Percentiles rank a stretch among this genome's conserved stretches.
Conservation (phyloP, 2,113 vertebrate genomes). For the Takifugu flavidus region DNA sequence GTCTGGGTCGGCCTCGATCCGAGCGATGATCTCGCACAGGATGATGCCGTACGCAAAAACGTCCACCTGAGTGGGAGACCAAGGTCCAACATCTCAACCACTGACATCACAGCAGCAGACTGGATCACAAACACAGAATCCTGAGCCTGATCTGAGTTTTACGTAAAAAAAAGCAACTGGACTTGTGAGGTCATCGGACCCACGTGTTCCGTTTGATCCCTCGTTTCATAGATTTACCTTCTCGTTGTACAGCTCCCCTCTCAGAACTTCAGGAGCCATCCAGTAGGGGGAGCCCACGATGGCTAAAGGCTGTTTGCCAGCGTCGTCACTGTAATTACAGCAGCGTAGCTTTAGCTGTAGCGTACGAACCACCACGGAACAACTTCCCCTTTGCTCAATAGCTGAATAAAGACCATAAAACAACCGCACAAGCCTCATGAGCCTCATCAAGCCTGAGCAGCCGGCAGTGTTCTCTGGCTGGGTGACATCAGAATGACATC, state of each 20-base stretch:
- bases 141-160: no score
- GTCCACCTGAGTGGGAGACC: conserved; percentile 60
- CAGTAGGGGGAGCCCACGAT: conserved; percentile 95
- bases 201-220: neutral
- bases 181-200: neutral
- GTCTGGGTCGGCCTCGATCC: conserved; percentile 91
- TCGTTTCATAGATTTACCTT: conserved; percentile 77
- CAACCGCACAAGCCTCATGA: neutral
- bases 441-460: no score
- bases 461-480: neutral
- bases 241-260: conserved; percentile 90
- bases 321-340: conserved; percentile 73
- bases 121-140: no score
- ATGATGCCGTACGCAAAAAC: conserved; percentile 93
- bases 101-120: no score
- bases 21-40: conserved; percentile 91
- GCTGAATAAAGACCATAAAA: neutral
- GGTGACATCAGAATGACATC: neutral
- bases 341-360: neutral
- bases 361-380: neutral
- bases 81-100: no score
- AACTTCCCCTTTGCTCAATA: neutral
- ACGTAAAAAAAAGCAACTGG: no score
- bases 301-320: conserved; percentile 82
- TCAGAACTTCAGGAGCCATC: conserved; percentile 95